Conservation (phyloP, 2,797 vertebrate species). For the Pseudotriccus pelzelni region DNA sequence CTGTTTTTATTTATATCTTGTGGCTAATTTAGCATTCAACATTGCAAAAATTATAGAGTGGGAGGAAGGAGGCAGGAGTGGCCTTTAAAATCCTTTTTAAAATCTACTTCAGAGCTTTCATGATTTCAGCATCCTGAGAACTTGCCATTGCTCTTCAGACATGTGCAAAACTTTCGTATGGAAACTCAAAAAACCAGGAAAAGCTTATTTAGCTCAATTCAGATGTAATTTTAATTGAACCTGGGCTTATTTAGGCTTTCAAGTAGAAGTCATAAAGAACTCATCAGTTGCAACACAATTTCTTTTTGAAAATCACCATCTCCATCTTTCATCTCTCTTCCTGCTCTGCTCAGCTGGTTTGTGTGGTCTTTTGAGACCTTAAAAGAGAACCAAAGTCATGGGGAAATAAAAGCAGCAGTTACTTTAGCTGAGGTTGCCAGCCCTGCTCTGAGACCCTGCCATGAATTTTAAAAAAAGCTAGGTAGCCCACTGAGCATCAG, state of each 20-base stretch:
- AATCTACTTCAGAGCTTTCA: background rate
- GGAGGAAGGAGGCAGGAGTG: background rate
- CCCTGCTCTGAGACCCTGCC: background rate
- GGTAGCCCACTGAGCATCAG: constrained; percentile 21
- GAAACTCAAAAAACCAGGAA: background rate
- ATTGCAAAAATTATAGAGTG: background rate
- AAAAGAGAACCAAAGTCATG: constrained; percentile 4
- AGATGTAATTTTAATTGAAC: constrained; percentile 52
- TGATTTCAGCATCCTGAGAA: background rate
- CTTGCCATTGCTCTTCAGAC: constrained; percentile 50
- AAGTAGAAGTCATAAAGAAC: constrained; percentile 13
- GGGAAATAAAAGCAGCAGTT: constrained; percentile 46
- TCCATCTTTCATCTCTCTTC: constrained; percentile 53
- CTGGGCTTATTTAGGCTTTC: constrained; percentile 26
- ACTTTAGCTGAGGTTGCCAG: constrained; percentile 10
- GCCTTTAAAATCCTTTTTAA: background rate
- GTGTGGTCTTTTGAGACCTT: constrained; percentile 31
- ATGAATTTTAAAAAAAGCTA: constrained; percentile 19
- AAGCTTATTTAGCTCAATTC: constrained; percentile 8
- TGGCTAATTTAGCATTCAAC: background rate
- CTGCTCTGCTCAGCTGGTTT: constrained; percentile 24
- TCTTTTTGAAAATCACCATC: constrained; percentile 22
- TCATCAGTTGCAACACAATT: background rate
- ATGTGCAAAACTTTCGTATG: constrained; percentile 12
- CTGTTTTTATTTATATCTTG: background rate